Conservation (phyloP, 2,113 vertebrate species). For the Xenopus laevis region DNA sequence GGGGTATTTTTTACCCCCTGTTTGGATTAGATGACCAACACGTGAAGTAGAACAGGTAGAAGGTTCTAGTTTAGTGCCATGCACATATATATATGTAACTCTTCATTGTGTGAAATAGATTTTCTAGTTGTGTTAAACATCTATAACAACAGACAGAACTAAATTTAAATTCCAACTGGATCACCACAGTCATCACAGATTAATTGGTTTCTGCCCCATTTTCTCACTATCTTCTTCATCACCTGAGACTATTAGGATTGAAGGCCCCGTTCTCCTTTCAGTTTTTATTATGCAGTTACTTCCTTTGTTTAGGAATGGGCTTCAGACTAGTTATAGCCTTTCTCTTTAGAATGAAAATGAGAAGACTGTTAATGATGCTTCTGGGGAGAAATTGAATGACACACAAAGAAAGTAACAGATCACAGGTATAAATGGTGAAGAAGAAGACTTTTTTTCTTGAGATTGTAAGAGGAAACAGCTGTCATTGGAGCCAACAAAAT, state of each 20-base stretch:
- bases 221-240: constrained; percentile 35
- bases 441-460: too few relatives aligned
- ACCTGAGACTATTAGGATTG: constrained; percentile 47
- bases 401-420: too few relatives aligned
- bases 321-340: background rate
- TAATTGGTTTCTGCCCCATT: constrained; percentile 54
- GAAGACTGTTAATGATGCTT: constrained; percentile 1
- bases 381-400: too few relatives aligned
- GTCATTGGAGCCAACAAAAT: too few relatives aligned
- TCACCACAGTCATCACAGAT: constrained; percentile 55
- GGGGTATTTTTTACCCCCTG: too few relatives aligned
- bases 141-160: constrained; percentile 24
- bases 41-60: too few relatives aligned
- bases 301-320: constrained; percentile 36
- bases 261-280: constrained; percentile 36
- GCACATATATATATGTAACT: background rate
- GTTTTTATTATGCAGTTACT: constrained; percentile 40
- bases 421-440: too few relatives aligned
- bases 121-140: constrained; percentile 7
- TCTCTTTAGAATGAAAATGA: constrained; percentile 44
- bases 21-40: too few relatives aligned
- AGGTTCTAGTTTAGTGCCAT: too few relatives aligned
- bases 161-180: constrained; percentile 52
- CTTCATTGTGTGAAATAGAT: background rate
- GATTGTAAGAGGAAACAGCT: too few relatives aligned